Evolutionary conservation across 2,113 vertebrate species (phyloP).

Genomic region (Chaenocephalus aceratus): DNA sequence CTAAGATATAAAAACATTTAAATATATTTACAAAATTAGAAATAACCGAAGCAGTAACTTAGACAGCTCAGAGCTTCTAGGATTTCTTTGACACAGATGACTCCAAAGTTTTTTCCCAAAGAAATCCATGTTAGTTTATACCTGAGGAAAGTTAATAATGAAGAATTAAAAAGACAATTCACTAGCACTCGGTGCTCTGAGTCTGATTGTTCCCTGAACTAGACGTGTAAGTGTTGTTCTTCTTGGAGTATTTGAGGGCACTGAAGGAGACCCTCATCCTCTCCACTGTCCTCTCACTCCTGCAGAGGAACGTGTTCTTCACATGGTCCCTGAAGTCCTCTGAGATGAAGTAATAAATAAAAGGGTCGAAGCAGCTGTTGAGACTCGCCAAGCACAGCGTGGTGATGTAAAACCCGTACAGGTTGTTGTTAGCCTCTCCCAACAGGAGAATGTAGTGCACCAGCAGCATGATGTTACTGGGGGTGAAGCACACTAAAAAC

Average conservation of each 20-base stretch:
- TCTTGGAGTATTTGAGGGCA: slow-evolving; percentile 85
- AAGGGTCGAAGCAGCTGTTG: slow-evolving; percentile 96
- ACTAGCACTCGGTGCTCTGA: slow-evolving; percentile 81
- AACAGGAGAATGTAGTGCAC: slow-evolving; percentile 88
- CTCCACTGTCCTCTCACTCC: slow-evolving; percentile 86
- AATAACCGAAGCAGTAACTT: background rate
- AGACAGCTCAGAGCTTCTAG: background rate
- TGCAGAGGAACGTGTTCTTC: slow-evolving; percentile 91
- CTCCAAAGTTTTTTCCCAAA: background rate
- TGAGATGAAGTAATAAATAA: slow-evolving; percentile 95
- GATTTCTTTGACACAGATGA: background rate
- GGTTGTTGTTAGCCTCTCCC: slow-evolving; percentile 59
- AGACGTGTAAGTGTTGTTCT: slow-evolving; percentile 83
- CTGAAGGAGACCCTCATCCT: slow-evolving; percentile 90
- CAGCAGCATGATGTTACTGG: slow-evolving; percentile 93
- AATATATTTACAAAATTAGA: background rate
- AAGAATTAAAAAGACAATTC: background rate
- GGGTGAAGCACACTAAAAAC: slow-evolving; percentile 93
- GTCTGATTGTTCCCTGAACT: slow-evolving; percentile 77
- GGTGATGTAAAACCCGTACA: slow-evolving; percentile 87
- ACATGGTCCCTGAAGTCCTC: slow-evolving; percentile 92
- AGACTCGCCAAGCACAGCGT: slow-evolving; percentile 90
- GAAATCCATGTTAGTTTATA: background rate
- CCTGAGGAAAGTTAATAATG: background rate
- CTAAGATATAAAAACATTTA: background rate